Conservation (phyloP, 35 echinoderm and acorn worm genomes). For the Amphiura filiformis region DNA sequence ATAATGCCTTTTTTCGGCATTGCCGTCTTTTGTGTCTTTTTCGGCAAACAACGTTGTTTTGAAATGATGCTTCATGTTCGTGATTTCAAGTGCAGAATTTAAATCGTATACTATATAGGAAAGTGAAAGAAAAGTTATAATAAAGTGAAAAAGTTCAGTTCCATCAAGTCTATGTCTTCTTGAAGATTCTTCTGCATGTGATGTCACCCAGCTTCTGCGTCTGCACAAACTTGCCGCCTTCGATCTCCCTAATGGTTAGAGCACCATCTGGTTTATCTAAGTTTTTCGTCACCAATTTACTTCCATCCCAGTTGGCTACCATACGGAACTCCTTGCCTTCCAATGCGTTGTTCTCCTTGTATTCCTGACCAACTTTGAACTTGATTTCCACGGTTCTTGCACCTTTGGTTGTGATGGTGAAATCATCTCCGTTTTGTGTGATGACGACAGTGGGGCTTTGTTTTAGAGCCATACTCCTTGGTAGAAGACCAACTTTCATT, state of each 20-base stretch:
- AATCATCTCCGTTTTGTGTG: constrained; percentile 35
- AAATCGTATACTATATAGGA: too few relatives aligned
- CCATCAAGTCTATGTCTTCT: not conserved
- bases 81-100: too few relatives aligned
- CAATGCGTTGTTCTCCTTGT: constrained; percentile 18
- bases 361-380: constrained; percentile 47
- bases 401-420: constrained; percentile 26
- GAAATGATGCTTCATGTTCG: too few relatives aligned
- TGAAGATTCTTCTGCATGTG: constrained; percentile 27
- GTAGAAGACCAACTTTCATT: constrained; percentile 12
- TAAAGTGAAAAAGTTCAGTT: too few relatives aligned
- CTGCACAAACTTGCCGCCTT: constrained; percentile 18
- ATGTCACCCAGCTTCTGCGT: constrained; percentile 24
- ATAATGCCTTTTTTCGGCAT: too few relatives aligned
- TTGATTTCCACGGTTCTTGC: constrained; percentile 24
- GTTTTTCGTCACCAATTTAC: constrained; percentile 14
- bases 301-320: constrained; percentile 22
- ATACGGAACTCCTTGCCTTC: constrained; percentile 19
- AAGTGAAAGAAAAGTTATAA: too few relatives aligned
- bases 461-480: constrained; percentile 9
- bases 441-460: constrained; percentile 10
- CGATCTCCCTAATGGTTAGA: constrained; percentile 22
- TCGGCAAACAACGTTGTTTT: too few relatives aligned
- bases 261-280: constrained; percentile 21
- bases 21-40: too few relatives aligned